phyloP scores from a whole-genome alignment of 1,140 invertebrate genomes.

The Piezodorus guildinii region DNA sequence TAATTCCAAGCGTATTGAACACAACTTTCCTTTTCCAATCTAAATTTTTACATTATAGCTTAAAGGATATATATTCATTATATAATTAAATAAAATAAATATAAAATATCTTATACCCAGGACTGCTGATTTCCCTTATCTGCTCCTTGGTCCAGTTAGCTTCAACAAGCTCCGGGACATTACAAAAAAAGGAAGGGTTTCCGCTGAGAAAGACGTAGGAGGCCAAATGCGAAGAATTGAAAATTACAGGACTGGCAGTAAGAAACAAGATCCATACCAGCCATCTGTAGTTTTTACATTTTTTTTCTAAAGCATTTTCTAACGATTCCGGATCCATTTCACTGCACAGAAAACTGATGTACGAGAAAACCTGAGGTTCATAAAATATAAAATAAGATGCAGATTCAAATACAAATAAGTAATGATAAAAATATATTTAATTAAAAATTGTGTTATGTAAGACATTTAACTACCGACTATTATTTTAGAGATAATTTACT shows the following conservation, averaged over 20 bases:
- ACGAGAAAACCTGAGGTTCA: no score
- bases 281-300: conserved; percentile 29
- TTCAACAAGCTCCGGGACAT: conserved; percentile 34
- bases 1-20: conserved; percentile 40
- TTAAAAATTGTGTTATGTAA: no score
- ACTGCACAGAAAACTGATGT: no score
- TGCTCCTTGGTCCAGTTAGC: conserved; percentile 40
- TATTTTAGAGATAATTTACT: no score
- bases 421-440: no score
- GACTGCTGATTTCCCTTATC: conserved; percentile 36
- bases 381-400: no score
- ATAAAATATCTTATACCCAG: conserved; percentile 22
- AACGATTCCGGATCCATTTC: conserved; percentile 18
- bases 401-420: no score
- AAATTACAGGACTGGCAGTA: conserved; percentile 38
- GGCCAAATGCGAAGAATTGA: conserved; percentile 43
- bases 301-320: conserved; percentile 26
- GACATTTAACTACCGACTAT: no score
- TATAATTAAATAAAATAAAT: no score
- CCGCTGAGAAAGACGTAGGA: conserved; percentile 42
- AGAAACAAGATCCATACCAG: conserved; percentile 39
- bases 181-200: conserved; percentile 40
- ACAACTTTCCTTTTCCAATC: conserved; percentile 29
- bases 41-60: conserved; percentile 10
- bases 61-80: no score